A percentile compares a stretch with the other conserved stretches of the same genome.
Evolutionary conservation across 2,113 vertebrate genomes (phyloP).

Genomic region (Proteles cristata): DNA sequence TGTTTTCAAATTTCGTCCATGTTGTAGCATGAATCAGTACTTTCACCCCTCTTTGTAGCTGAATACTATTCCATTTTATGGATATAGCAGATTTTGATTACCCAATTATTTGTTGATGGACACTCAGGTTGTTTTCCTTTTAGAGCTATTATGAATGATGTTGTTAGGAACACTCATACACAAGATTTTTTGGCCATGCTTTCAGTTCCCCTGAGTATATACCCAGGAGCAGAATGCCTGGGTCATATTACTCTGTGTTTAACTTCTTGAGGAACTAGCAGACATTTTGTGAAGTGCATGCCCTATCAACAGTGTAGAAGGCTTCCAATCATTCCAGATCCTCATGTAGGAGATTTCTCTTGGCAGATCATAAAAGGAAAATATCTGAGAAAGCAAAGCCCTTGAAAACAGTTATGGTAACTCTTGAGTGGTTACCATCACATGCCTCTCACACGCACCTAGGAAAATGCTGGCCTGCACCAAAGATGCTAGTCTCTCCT

Average conservation of each 20-base stretch:
- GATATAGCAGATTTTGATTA: neutral
- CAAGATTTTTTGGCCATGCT: neutral
- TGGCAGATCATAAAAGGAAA: conserved; percentile 8
- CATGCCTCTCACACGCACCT: neutral
- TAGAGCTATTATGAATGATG: neutral
- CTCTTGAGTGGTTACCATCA: neutral
- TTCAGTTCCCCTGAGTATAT: neutral
- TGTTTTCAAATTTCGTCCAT: neutral
- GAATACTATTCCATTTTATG: neutral
- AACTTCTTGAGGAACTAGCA: neutral
- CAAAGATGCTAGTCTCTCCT: neutral
- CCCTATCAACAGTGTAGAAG: neutral
- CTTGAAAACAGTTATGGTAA: neutral
- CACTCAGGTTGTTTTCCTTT: neutral
- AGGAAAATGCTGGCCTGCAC: neutral
- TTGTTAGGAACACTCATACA: neutral
- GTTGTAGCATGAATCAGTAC: neutral
- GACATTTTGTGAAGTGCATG: neutral
- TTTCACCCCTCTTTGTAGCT: neutral
- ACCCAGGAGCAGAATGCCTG: neutral
- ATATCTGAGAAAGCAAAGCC: neutral
- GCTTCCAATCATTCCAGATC: neutral
- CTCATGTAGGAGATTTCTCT: neutral
- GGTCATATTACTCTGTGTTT: neutral
- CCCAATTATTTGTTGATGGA: neutral